A percentile compares a stretch with the other conserved stretches of the same genome.
Evolutionary conservation across 2,113 vertebrate genomes (phyloP).

Genomic region (Pseudorasbora parva): DNA sequence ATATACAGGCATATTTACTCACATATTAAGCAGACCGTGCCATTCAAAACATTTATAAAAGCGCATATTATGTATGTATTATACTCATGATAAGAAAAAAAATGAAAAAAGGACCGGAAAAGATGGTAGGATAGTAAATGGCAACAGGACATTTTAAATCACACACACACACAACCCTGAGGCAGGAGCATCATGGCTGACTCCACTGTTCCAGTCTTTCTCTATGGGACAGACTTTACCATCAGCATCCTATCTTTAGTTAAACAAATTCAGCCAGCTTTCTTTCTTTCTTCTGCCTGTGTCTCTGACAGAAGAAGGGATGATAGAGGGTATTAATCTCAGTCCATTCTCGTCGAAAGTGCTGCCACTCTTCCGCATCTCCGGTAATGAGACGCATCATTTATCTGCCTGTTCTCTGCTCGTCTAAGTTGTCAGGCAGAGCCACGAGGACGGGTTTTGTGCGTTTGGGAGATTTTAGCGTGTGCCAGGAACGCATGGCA

Average conservation of each 20-base stretch:
- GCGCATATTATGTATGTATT: neutral
- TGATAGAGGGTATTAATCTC: constrained; percentile 44
- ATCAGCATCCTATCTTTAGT: constrained; percentile 36
- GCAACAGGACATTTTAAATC: constrained; percentile 27
- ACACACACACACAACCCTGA: constrained; percentile 1
- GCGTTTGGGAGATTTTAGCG: constrained; percentile 1
- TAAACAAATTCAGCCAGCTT: constrained; percentile 17
- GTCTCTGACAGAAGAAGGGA: constrained; percentile 24
- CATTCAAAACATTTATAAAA: constrained; percentile 1
- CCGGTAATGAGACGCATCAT: constrained; percentile 32
- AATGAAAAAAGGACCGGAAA: neutral
- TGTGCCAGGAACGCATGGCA: neutral
- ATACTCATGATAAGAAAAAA: neutral
- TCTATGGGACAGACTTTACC: constrained; percentile 8
- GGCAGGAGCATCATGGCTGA: constrained; percentile 20
- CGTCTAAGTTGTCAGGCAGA: neutral
- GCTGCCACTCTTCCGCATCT: constrained; percentile 30
- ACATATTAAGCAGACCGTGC: neutral
- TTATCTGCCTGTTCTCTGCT: constrained; percentile 22
- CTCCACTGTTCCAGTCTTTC: constrained; percentile 4
- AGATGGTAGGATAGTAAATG: constrained; percentile 11
- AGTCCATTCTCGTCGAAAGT: constrained; percentile 28
- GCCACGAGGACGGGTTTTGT: neutral
- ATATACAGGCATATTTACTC: neutral
- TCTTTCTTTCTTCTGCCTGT: neutral